Evolutionary conservation across 2,797 vertebrate species (phyloP).

Genomic region (Sorex maritimensis): DNA sequence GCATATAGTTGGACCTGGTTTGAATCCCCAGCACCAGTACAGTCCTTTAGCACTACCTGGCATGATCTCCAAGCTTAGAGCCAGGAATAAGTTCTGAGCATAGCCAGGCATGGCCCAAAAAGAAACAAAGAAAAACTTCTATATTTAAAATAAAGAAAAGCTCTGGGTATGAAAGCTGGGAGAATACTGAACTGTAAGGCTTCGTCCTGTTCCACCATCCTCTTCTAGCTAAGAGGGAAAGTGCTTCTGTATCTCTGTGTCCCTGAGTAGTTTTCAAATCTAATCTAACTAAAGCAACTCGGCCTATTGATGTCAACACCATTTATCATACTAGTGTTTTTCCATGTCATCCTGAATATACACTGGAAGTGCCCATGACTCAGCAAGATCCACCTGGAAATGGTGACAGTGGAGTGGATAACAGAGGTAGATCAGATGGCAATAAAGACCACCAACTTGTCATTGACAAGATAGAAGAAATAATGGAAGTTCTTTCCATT

Average conservation of each 20-base stretch:
- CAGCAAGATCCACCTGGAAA: background rate
- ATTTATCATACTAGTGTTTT: background rate
- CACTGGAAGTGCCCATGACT: background rate
- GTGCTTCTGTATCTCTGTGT: background rate
- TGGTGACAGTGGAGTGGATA: too few relatives aligned
- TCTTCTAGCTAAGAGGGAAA: constrained; percentile 13
- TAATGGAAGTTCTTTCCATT: background rate
- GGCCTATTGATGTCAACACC: background rate
- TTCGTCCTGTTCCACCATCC: background rate
- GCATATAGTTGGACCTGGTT: too few relatives aligned
- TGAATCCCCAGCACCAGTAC: background rate
- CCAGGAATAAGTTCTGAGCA: too few relatives aligned
- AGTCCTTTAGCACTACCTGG: background rate
- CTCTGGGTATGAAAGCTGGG: too few relatives aligned
- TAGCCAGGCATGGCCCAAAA: too few relatives aligned
- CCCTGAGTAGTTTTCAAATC: background rate
- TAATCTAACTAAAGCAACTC: constrained; percentile 11
- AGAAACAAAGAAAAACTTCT: too few relatives aligned
- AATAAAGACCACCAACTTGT: background rate
- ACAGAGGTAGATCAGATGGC: background rate
- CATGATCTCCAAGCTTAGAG: background rate
- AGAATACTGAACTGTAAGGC: too few relatives aligned
- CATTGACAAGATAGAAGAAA: background rate
- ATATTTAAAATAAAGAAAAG: too few relatives aligned
- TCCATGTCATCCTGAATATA: background rate